Percentiles rank a stretch among this genome's conserved stretches.
These are phyloP conservation scores for Ctenicera cuprea DNA, from an alignment of 2,888 invertebrate genomes.

Conservation along the genomic window DNA sequence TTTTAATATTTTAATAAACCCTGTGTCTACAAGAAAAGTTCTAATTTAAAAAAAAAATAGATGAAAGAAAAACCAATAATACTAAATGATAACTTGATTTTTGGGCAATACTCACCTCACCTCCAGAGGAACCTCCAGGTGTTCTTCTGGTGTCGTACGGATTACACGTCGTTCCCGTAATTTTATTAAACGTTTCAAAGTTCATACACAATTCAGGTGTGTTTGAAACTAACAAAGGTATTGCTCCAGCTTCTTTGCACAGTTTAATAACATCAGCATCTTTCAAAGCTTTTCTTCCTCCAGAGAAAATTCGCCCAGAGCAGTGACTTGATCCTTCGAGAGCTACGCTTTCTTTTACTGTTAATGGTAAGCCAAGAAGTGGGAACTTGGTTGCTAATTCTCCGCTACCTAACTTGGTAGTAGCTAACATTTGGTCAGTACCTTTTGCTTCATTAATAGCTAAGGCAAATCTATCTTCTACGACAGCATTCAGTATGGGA, in stretches of 20 bases:
- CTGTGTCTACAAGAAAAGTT: no score
- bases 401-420: constrained; percentile 20
- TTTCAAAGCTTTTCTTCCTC: constrained; percentile 73
- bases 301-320: constrained; percentile 78
- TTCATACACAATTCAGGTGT: constrained; percentile 93
- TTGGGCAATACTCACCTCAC: no score
- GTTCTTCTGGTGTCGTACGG: constrained; percentile 86
- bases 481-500: constrained; percentile 86
- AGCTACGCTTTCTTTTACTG: constrained; percentile 88
- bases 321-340: constrained; percentile 85
- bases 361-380: constrained; percentile 88
- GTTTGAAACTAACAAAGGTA: constrained; percentile 88
- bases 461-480: constrained; percentile 84
- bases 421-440: constrained; percentile 77
- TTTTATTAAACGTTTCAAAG: constrained; percentile 88
- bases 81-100: no score
- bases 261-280: constrained; percentile 82
- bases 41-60: no score
- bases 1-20: no score
- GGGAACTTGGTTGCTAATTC: constrained; percentile 77
- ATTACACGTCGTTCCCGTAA: constrained; percentile 87
- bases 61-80: not conserved
- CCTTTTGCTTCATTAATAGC: constrained; percentile 85
- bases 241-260: constrained; percentile 83
- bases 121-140: constrained; percentile 92